Conservation (phyloP, 2,888 invertebrate genomes). For the Phengaris alcon region DNA sequence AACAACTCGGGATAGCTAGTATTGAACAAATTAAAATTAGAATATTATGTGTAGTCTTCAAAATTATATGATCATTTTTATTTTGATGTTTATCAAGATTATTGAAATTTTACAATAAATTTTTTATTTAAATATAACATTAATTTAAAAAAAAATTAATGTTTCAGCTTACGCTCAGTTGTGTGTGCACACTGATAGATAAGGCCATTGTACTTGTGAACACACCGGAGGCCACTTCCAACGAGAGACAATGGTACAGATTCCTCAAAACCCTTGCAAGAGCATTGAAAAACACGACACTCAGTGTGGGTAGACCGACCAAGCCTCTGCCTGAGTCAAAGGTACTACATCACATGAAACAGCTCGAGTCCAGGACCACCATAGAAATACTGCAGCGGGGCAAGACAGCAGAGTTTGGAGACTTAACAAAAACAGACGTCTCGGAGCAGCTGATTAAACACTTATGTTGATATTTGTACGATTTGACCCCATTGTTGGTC, state of each 20-base stretch:
- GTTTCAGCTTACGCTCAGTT: conserved; percentile 64
- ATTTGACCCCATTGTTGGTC: background rate
- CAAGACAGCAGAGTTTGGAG: conserved; percentile 60
- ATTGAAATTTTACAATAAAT: too few relatives aligned
- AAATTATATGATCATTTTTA: background rate
- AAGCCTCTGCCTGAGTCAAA: conserved; percentile 51
- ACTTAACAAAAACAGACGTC: conserved; percentile 60
- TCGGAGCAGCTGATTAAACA: conserved; percentile 58
- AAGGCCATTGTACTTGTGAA: conserved; percentile 56
- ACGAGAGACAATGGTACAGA: conserved; percentile 75
- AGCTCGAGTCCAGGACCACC: conserved; percentile 60
- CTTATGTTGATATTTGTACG: conserved; percentile 56
- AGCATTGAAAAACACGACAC: conserved; percentile 58
- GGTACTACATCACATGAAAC: conserved; percentile 55
- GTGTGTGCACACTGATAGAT: conserved; percentile 63
- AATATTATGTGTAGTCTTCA: background rate
- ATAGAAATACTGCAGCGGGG: conserved; percentile 69
- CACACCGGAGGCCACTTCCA: conserved; percentile 65
- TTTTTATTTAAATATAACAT: too few relatives aligned
- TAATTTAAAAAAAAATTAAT: conserved; percentile 16
- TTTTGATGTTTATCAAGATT: background rate
- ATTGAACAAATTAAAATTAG: too few relatives aligned
- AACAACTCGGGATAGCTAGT: too few relatives aligned
- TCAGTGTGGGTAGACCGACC: conserved; percentile 56
- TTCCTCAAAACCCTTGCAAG: conserved; percentile 76